Evolutionary conservation across 2,113 vertebrate species (phyloP), one percentile per base, ranked within the genome.

Genomic region (Nestor notabilis): DNA sequence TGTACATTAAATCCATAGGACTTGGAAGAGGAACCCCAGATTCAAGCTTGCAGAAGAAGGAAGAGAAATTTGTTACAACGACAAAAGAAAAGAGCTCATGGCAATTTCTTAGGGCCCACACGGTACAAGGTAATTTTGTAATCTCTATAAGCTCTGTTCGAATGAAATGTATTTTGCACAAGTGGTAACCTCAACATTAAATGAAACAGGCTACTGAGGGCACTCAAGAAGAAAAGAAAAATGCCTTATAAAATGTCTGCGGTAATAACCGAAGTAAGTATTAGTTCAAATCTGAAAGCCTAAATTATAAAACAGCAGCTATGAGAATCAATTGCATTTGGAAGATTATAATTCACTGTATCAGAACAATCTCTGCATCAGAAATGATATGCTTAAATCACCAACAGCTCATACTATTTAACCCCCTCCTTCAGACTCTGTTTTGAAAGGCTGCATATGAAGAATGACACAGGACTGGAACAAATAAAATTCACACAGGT

Each of bases 1-100:
- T 99, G 70, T 99, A 99, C 98, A 99, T 99, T 93, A 99, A 98
- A 63, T 99, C 99, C 97, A 98, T 98, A 3, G 99, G 99, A 94
- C 99, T 99, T 63, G 99, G 99, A 66, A 99, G 98, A 28, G 99
- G 98, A 46, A 99, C 98, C 4, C 99, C 98, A 12, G 99, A 83
- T 95, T 99, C 99, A 97, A 99, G 97, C 99, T 99, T 92, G 50
- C 4, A 83, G 53, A 95, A 43, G 33, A 93, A 87, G 27, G 79
- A 87, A 87, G 16, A 75, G 7, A 89, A 31, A 70, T 47, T 44
- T 63, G 19, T 90, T 64, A 75, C 18, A 87, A 28, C 6, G 72
- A 61, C 11, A 64, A 75, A 60, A 69, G 17, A 70, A 90, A 78
- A 0, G 3, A 88, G 41, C 25, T 85, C 11, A 28, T 6, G 44